Conservation (phyloP, 1,140 invertebrate genomes). For the Anthonomus grandis region DNA sequence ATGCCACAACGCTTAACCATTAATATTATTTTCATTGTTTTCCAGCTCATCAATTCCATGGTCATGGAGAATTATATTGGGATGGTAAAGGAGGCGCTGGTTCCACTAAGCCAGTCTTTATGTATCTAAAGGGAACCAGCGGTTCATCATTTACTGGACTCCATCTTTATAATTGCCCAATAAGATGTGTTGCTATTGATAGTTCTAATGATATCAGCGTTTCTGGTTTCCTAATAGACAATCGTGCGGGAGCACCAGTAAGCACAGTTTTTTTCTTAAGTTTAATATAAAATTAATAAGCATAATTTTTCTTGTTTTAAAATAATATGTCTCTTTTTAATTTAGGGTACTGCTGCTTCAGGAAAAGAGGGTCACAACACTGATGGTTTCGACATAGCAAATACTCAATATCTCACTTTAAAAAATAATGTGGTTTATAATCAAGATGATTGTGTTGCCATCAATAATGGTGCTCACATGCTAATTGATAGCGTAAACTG, state of each 20-base stretch:
- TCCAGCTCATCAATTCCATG: slow-evolving; percentile 1
- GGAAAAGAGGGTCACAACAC: slow-evolving; percentile 11
- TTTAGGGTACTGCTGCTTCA: slow-evolving; percentile 15
- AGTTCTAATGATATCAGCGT: slow-evolving; percentile 5
- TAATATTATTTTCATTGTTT: too few species aligned
- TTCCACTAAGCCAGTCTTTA: background rate
- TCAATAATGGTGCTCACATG: slow-evolving; percentile 8
- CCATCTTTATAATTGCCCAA: background rate
- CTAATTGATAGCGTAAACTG: slow-evolving; percentile 2
- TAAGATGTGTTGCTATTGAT: slow-evolving; percentile 3
- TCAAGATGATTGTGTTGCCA: too few species aligned
- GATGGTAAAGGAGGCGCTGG: slow-evolving; percentile 5
- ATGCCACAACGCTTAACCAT: too few species aligned
- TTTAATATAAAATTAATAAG: too few species aligned
- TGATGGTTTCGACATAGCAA: slow-evolving; percentile 7
- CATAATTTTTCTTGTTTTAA: background rate
- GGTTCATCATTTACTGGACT: background rate
- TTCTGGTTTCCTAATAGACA: slow-evolving; percentile 4
- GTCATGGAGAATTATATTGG: slow-evolving; percentile 6
- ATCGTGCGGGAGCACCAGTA: background rate
- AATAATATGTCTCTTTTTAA: too few species aligned
- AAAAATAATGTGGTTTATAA: slow-evolving; percentile 3
- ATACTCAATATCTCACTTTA: background rate
- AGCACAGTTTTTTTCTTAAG: too few species aligned
- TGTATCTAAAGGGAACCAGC: slow-evolving; percentile 6